Conservation (phyloP, 2,113 vertebrate genomes). For the Sorex araneus region DNA sequence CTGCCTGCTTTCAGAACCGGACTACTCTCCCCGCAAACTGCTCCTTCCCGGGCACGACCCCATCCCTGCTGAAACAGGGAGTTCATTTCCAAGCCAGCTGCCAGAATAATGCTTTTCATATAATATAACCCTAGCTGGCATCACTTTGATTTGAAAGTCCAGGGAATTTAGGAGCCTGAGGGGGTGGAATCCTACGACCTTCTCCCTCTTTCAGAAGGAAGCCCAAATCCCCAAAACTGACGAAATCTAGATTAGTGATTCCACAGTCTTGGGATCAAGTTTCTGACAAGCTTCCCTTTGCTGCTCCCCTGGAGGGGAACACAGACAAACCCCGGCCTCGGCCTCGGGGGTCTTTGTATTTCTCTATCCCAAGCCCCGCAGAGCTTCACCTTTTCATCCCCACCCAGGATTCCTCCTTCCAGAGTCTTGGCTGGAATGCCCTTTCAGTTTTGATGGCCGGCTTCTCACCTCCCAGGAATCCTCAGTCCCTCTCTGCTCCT, state of each 20-base stretch:
- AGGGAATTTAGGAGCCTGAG: no score
- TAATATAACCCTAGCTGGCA: neutral
- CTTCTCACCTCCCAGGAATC: rapidly evolving
- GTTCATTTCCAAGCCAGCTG: neutral
- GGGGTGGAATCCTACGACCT: neutral
- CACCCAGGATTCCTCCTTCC: neutral
- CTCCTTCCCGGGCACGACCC: rapidly evolving
- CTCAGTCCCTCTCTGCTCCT: neutral
- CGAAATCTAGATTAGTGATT: neutral
- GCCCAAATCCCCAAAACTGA: neutral
- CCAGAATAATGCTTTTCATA: neutral
- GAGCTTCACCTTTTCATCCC: neutral
- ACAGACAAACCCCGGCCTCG: neutral
- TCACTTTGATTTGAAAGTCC: no score
- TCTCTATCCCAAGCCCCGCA: neutral
- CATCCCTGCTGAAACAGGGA: neutral
- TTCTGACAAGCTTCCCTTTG: neutral
- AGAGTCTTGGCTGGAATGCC: neutral
- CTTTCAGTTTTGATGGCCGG: neutral
- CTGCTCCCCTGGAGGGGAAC: neutral
- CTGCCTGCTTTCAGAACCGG: neutral
- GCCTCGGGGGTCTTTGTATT: neutral
- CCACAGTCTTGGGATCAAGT: neutral
- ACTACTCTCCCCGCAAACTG: neutral
- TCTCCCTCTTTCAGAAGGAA: neutral